Base-by-base conservation (phyloP, 2,797 vertebrate genomes). In the Rhinatrema bivittatum region DNA sequence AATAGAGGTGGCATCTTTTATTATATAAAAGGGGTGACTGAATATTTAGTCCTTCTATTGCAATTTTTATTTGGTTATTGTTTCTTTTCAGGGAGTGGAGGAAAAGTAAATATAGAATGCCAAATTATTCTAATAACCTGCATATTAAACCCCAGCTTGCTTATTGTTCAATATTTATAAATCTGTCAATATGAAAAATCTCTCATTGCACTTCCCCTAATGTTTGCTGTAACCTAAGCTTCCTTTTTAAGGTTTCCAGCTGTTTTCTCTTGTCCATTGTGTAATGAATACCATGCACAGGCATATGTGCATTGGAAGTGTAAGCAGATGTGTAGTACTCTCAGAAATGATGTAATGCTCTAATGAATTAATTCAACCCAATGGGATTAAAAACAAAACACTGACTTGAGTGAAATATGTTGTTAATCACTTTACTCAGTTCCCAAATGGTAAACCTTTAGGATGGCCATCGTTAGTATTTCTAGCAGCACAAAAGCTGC, bases 181-280 rank as follows among this genome's bases (percentile, higher is more conserved):
- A 39, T 46, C 62, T 46, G 26, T 48, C 36, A 32, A 31, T 7
- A 16, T 36, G 19, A 6, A 1, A 42, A 50, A 38, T 33, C 5
- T 36, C 45, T 53, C 47, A 29, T 43, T 16, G 34, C 42, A 9
- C 18, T 9, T 3, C 18, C 15, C 32, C 40, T 46, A n/a, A n/a
- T n/a, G 33, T 62, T 67, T 56, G 39, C 22, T 16, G 22, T 45
- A 42, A 38, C 35, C 16, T 25, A 23, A 59, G 45, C 7, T 53
- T 20, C 15, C 11, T 58, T 50, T 36, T 6, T 5, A 35, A 34
- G 35, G 32, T 56, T 61, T 65, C 20, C 33, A 45, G 55, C 6
- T 30, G 17, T 7, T 54, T 65, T 68, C 14, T 46, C 39, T 45
- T 51, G 34, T 42, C 29, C 38, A 30, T 49, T 36, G 25, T 10